Base-by-base conservation (phyloP, 2,888 invertebrate species). In the Polydrusus pterygomalis region DNA sequence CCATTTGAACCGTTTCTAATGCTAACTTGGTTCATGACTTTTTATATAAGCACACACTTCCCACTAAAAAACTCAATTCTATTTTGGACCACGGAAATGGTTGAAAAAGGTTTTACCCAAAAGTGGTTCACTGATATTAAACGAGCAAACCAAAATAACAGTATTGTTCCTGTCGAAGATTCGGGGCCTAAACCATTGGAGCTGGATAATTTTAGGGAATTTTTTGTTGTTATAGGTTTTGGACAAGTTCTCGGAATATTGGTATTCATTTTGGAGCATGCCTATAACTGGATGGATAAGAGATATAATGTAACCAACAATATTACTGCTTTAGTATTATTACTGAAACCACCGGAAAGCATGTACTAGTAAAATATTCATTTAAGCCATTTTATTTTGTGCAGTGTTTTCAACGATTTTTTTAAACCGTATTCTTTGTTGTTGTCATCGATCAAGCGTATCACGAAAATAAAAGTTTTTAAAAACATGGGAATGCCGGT, bases 61-160 rank as follows among this genome's bases (percentile, higher is more conserved):
- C 51, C 67, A 11, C 40, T 67, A 3, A 67, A 54, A 54, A 54
- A 67, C 18, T 54, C 67, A 10, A 25, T 67, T 11, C 49, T 38
- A n/a, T 67, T 17, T 18, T 67, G 67, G 67, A 67, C 67, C 0
- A 54, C 13, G 17, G 67, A 67, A 51, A 54, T 67, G n/a, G 18
- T 67, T 2, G 67, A 67, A 15, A 67, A 67, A 40, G 67, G 67
- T 38, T 54, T 67, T 38, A 67, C 51, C 15, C 34, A 13, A 3
- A 67, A 67, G n/a, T 67, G 67, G 67, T 7, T 67, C 5, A 15
- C 30, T 7, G 54, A 67, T 54, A 67, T 67, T n/a, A 40, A 38
- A 40, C n/a, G 51, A 17, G 67, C 17, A 54, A 67, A 67, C 17
- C 15, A 54, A 51, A 67, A 67, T 38, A 38, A 60, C 38, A 38